Conservation (phyloP, 2,113 vertebrate genomes). For the Murina feae region DNA sequence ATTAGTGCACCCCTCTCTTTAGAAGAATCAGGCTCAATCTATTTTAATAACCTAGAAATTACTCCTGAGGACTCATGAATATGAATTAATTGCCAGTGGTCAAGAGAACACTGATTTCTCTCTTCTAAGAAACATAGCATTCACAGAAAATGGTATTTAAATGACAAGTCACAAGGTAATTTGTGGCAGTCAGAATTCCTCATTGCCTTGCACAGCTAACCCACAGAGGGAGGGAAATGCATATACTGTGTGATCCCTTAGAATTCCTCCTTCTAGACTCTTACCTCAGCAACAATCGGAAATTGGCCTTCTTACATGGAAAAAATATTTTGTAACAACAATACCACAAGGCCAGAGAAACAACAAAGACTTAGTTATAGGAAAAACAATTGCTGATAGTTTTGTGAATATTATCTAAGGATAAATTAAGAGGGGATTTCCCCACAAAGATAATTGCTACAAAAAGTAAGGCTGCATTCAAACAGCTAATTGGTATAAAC, state of each 20-base stretch:
- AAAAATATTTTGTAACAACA: constrained; percentile 33
- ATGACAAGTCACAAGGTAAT: neutral
- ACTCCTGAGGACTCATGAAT: neutral
- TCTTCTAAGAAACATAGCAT: neutral
- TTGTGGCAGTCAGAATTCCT: neutral
- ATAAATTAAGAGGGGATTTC: constrained; percentile 68
- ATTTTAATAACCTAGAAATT: neutral
- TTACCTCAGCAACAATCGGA: neutral
- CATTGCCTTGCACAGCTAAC: neutral
- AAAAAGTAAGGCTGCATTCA: constrained; percentile 43
- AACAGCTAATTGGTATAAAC: constrained; percentile 67
- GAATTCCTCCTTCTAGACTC: neutral
- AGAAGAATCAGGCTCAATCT: neutral
- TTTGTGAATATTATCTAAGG: constrained; percentile 59
- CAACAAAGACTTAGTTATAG: constrained; percentile 32
- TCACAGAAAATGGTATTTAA: neutral
- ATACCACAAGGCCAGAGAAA: constrained; percentile 1
- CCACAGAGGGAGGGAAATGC: neutral
- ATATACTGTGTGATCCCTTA: neutral
- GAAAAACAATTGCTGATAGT: constrained; percentile 20
- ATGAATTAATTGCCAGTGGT: neutral
- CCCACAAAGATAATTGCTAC: constrained; percentile 70
- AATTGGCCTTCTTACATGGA: neutral
- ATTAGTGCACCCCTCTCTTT: neutral
- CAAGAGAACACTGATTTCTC: neutral